Percentiles rank a stretch among this genome's conserved stretches.
Conservation (phyloP, 2,888 invertebrate species). For the Stratiomys singularior region DNA sequence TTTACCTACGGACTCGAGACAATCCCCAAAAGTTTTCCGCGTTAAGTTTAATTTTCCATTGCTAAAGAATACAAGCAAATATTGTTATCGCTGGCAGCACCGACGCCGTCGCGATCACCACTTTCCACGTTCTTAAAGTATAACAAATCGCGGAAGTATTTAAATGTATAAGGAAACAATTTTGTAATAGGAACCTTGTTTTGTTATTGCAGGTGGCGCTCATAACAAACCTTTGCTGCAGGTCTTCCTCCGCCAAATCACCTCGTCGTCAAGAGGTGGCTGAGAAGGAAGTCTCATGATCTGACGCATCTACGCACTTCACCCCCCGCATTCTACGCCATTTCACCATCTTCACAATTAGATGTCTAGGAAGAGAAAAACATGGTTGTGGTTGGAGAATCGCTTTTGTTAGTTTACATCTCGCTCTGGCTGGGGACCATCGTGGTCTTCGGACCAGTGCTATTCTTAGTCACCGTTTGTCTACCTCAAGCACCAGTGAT, state of each 20-base stretch:
- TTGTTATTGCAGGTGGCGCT: conserved; percentile 34
- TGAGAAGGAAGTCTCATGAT: neutral
- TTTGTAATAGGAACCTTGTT: too few species aligned
- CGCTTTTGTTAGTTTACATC: conserved; percentile 68
- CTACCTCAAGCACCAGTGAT: conserved; percentile 77
- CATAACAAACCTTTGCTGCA: neutral
- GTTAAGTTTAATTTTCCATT: too few species aligned
- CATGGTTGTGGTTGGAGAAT: conserved; percentile 66
- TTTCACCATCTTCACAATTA: conserved; percentile 53
- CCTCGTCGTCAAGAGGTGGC: neutral
- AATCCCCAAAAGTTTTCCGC: too few species aligned
- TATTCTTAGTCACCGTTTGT: conserved; percentile 71
- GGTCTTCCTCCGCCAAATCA: neutral
- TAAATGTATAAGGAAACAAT: too few species aligned
- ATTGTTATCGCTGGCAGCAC: too few species aligned
- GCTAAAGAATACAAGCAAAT: too few species aligned
- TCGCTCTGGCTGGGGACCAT: conserved; percentile 70
- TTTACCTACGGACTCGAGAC: too few species aligned
- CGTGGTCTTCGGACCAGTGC: conserved; percentile 75
- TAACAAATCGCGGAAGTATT: too few species aligned
- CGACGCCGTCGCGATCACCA: too few species aligned
- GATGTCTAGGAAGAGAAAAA: conserved; percentile 11
- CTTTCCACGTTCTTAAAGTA: too few species aligned
- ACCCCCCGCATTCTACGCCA: neutral
- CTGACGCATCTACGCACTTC: neutral